Evolutionary conservation across 2,888 invertebrate species (phyloP).

Genomic region (Papilio protenor): DNA sequence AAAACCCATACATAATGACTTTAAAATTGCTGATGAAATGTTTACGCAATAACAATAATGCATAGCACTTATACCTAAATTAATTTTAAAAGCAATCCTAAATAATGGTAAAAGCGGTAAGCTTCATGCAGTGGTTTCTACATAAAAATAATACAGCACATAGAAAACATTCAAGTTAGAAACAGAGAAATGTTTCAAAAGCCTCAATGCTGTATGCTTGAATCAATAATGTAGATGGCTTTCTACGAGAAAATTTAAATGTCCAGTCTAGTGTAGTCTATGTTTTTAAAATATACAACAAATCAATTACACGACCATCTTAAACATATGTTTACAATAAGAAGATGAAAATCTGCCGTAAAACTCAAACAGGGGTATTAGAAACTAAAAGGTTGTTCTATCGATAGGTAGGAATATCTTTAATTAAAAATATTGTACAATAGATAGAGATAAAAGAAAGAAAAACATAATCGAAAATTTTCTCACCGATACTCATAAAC

Average conservation of each 20-base stretch:
- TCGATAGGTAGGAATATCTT: neutral
- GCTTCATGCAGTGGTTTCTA: neutral
- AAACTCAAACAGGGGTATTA: neutral
- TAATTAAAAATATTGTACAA: constrained; percentile 7
- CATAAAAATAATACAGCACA: neutral
- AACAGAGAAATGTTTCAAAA: neutral
- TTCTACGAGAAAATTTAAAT: neutral
- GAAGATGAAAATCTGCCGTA: neutral
- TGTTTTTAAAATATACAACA: neutral
- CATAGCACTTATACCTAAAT: neutral
- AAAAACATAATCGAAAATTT: constrained; percentile 2
- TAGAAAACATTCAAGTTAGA: neutral
- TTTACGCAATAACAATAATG: neutral
- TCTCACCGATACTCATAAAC: constrained; percentile 93
- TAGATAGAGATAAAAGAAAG: constrained; percentile 17
- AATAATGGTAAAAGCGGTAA: neutral
- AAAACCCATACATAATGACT: neutral
- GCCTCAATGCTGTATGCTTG: neutral
- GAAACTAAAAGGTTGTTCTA: neutral
- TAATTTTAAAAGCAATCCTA: neutral
- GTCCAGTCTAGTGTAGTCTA: neutral
- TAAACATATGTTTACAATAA: constrained; percentile 20
- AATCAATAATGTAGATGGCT: neutral
- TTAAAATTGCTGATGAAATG: neutral
- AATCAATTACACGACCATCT: neutral